These are phyloP conservation scores for Acomys russatus DNA, from an alignment of 2,797 vertebrate species.

Conservation along the genomic window DNA sequence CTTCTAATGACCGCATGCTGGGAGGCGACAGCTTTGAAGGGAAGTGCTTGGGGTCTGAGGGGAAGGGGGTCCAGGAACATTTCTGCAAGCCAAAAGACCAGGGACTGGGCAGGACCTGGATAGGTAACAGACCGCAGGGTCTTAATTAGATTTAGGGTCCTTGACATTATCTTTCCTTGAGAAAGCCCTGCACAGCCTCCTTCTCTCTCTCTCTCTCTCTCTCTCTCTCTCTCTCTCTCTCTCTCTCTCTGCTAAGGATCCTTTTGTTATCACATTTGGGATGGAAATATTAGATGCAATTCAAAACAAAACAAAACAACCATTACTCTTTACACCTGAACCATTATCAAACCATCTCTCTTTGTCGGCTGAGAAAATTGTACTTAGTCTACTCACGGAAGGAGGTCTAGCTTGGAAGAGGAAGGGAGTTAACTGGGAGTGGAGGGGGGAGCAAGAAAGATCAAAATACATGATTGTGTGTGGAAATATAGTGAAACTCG, in stretches of 20 bases:
- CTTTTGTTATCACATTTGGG: background rate
- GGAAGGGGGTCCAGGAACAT: conserved; percentile 69
- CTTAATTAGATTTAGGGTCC: conserved; percentile 66
- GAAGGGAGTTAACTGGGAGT: background rate
- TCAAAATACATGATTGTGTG: background rate
- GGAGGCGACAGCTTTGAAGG: conserved; percentile 85
- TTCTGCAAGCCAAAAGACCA: conserved; percentile 56
- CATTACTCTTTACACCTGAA: background rate
- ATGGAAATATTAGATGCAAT: background rate
- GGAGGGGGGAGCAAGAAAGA: background rate
- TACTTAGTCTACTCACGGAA: conserved; percentile 5
- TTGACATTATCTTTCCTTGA: conserved; percentile 33
- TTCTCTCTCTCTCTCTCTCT: background rate
- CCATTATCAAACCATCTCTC: background rate
- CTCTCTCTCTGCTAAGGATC: background rate
- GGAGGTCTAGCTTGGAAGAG: background rate
- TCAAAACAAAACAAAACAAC: background rate
- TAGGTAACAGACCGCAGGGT: background rate
- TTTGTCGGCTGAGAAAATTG: background rate
- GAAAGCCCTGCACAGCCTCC: background rate
- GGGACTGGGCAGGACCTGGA: background rate
- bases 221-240: too few relatives aligned
- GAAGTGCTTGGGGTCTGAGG: conserved; percentile 74
- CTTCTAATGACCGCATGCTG: conserved; percentile 90
- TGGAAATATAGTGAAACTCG: background rate